Percentiles rank a stretch among this genome's conserved stretches.
Conservation (phyloP, 2,888 invertebrate species). For the Oligia latruncula region DNA sequence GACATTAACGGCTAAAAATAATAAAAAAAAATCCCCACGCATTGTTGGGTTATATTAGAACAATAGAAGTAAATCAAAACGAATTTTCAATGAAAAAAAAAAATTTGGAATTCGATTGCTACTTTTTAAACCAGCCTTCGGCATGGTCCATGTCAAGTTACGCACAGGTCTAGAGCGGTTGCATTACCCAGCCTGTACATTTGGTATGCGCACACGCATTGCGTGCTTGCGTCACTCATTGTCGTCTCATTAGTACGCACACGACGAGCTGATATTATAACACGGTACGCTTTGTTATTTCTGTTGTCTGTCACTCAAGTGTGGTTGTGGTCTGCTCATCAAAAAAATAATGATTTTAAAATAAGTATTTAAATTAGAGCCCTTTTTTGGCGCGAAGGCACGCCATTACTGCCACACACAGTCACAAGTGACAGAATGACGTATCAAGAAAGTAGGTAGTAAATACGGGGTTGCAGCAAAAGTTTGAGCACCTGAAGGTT, state of each 20-base stretch:
- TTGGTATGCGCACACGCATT: slow-evolving; percentile 60
- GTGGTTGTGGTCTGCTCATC: slow-evolving; percentile 22
- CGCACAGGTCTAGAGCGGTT: slow-evolving; percentile 34
- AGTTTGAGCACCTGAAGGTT: not conserved
- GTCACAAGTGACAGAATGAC: not conserved
- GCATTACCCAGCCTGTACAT: slow-evolving; percentile 44
- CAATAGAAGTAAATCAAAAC: not conserved
- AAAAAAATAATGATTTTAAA: slow-evolving; percentile 1
- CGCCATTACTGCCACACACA: not conserved
- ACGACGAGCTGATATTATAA: slow-evolving; percentile 52
- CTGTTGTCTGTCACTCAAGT: slow-evolving; percentile 26
- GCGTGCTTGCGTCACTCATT: slow-evolving; percentile 62
- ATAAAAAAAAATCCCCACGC: too few relatives aligned
- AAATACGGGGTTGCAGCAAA: not conserved
- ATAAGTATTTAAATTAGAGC: not conserved
- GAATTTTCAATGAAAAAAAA: not conserved
- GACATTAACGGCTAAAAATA: too few relatives aligned
- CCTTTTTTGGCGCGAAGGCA: not conserved
- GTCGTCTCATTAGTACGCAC: slow-evolving; percentile 64
- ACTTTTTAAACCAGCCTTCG: not conserved
- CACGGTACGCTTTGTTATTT: slow-evolving; percentile 60
- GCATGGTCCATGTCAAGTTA: slow-evolving; percentile 1
- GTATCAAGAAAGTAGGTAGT: not conserved
- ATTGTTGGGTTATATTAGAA: not conserved
- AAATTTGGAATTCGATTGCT: not conserved